Conservation (phyloP, 2,113 vertebrate species). For the Motacilla tschutschensis region DNA sequence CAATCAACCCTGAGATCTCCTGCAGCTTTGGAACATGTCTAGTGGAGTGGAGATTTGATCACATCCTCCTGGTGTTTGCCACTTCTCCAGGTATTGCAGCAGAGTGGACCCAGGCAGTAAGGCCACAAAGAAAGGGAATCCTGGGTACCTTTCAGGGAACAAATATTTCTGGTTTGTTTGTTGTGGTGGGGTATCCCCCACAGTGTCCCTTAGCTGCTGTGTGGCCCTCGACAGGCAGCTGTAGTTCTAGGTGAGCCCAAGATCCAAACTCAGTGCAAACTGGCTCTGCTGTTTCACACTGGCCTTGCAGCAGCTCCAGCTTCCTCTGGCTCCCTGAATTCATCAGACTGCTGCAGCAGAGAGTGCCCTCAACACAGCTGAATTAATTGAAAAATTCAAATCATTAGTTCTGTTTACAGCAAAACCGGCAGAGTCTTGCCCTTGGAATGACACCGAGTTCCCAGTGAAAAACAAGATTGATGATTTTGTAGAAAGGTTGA, state of each 20-base stretch:
- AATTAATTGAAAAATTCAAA: background rate
- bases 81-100: background rate
- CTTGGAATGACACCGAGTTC: background rate
- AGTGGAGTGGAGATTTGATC: background rate
- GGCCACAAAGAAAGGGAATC: background rate
- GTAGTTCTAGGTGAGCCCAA: background rate
- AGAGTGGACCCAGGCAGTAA: background rate
- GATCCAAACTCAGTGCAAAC: background rate
- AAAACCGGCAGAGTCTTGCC: background rate
- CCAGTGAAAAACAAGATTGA: background rate
- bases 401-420: background rate
- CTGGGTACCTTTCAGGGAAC: background rate
- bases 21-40: background rate
- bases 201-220: background rate
- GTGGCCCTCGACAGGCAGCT: fast-evolving
- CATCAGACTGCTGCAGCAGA: background rate
- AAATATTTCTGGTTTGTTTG: background rate
- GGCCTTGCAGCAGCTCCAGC: background rate
- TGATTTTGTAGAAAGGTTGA: background rate
- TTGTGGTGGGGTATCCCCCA: too few species aligned
- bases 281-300: background rate
- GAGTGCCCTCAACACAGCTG: background rate
- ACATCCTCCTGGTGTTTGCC: background rate
- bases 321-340: background rate
- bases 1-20: background rate